Evolutionary conservation across 30 jellyfish, hydroid and myxozoan genomes (phyloP).

Genomic region (Rhopilema esculentum): DNA sequence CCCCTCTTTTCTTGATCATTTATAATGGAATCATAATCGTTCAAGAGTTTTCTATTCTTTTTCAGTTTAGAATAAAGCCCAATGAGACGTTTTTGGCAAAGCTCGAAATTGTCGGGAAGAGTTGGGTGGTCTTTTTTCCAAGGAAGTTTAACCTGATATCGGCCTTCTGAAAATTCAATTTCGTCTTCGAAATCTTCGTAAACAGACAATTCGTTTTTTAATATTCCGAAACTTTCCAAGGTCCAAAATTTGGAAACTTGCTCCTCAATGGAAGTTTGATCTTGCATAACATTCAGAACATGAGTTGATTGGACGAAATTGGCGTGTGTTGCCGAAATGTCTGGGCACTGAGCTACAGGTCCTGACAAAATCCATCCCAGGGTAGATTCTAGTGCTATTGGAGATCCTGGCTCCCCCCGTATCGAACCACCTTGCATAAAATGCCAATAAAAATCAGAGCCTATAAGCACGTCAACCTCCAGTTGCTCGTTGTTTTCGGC

Average conservation of each 20-base stretch:
- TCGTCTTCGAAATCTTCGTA: too few relatives aligned
- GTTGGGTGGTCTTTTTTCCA: too few relatives aligned
- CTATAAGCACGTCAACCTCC: slow-evolving; percentile 13
- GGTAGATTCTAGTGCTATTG: slow-evolving; percentile 23
- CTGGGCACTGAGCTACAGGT: slow-evolving; percentile 1
- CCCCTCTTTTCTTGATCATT: too few relatives aligned
- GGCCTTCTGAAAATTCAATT: too few relatives aligned
- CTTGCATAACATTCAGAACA: background rate
- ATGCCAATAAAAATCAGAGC: slow-evolving; percentile 37
- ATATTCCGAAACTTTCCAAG: slow-evolving; percentile 15
- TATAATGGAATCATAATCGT: too few relatives aligned
- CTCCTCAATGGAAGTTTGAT: background rate
- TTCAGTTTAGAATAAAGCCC: too few relatives aligned
- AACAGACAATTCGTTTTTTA: background rate
- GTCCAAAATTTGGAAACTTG: slow-evolving; percentile 24
- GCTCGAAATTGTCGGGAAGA: too few relatives aligned
- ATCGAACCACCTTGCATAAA: slow-evolving; percentile 8
- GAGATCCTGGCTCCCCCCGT: slow-evolving; percentile 33
- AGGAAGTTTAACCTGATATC: too few relatives aligned
- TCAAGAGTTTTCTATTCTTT: too few relatives aligned
- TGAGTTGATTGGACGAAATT: background rate
- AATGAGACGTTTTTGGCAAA: too few relatives aligned
- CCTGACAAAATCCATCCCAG: slow-evolving; percentile 56
- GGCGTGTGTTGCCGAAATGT: slow-evolving; percentile 1
- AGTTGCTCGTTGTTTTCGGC: background rate